Base-by-base conservation (phyloP, 2,797 vertebrate species). In the Caiman crocodilus region DNA sequence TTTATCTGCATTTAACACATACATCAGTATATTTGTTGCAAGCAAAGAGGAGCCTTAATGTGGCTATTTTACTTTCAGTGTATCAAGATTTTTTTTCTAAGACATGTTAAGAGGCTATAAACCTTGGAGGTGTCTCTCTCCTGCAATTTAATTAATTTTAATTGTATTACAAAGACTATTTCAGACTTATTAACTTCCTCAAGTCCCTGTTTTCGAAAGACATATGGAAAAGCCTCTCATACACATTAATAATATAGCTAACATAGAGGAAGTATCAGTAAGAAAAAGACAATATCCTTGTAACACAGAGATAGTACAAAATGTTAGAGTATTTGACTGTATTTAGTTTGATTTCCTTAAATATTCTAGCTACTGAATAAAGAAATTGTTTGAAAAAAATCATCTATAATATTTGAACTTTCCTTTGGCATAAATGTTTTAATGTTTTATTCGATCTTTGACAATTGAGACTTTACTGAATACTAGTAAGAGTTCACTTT, bases 401-500 rank as follows among this genome's bases (percentile, higher is more conserved):
- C 76, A 92, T 95, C 89, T 96, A 88, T 92, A 94, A 76, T 96
- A 93, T 98, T 96, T 97, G 97, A 97, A 97, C 88, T 97, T 96
- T 87, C 83, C 91, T 97, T 97, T 84, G 97, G 90, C 93, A 93
- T 87, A 96, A 98, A 97, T 96, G 94, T 94, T 96, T 94, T 95
- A 97, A 93, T 96, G 87, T 92, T 97, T 97, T 94, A 94, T 90
- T 94, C 90, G 92, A 55, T 92, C 94, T 98, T 95, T 97, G 95
- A 96, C 95, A 96, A 96, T 56, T 88, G 93, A 95, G 94, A 97
- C 95, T 97, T 96, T 93, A 92, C 90, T 97, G 95, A 97, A 96
- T 90, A 93, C 90, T 94, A 93, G 91, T 94, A 96, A 96, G 96
- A 97, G 95, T 97, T 98, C 96, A 97, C 97, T 98, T 98, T 97